Percentiles rank a stretch among this genome's conserved stretches.
These are phyloP conservation scores for Pagrus major DNA, from an alignment of 2,113 vertebrate genomes.

Conservation along the genomic window DNA sequence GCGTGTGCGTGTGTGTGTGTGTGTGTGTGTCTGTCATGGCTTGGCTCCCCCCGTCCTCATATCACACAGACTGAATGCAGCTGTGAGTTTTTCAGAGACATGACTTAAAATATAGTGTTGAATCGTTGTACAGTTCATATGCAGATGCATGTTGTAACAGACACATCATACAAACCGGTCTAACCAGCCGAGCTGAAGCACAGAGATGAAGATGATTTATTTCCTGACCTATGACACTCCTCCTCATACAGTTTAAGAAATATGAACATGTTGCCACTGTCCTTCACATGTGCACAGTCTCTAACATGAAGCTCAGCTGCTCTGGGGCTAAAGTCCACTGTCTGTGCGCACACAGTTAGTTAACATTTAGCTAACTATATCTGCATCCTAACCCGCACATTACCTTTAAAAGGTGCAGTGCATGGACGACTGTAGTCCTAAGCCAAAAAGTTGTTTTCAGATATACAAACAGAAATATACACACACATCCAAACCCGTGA, in stretches of 20 bases:
- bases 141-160: not conserved
- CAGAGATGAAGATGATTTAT: not conserved
- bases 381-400: not conserved
- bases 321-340: slow-evolving; percentile 28
- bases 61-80: not conserved
- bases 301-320: not conserved
- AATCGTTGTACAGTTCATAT: not conserved
- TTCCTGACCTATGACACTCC: not conserved
- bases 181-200: not conserved
- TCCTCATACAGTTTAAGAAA: not conserved
- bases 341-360: slow-evolving; percentile 3
- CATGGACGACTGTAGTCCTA: not conserved
- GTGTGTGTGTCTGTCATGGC: not conserved
- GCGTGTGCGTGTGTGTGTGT: not conserved
- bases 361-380: slow-evolving; percentile 36
- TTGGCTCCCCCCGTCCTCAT: not conserved
- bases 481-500: too few species aligned
- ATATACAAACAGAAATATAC: too few species aligned
- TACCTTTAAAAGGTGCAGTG: not conserved
- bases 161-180: not conserved
- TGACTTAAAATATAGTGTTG: not conserved
- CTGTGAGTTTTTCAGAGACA: not conserved
- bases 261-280: not conserved
- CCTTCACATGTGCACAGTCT: not conserved
- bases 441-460: not conserved